phyloP scores from a whole-genome alignment of 2,113 vertebrate species.

The Ammodytes marinus region DNA sequence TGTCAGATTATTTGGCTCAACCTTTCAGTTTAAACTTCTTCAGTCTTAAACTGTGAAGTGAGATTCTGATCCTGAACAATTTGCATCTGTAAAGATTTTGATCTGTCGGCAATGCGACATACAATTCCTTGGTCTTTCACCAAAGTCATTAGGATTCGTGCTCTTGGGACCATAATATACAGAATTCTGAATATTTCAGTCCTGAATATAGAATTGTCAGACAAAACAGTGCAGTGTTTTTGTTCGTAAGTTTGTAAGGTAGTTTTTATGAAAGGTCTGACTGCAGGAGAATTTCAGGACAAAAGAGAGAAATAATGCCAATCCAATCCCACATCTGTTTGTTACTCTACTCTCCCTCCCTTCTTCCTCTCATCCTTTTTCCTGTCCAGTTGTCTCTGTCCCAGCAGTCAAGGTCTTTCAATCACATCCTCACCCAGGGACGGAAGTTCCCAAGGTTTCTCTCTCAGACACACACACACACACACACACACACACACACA shows the following conservation, averaged over 20 bases:
- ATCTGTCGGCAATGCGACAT: background rate
- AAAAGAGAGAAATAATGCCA: background rate
- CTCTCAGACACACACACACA: conserved; percentile 13
- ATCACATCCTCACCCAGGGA: conserved; percentile 47
- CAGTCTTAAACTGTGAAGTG: background rate
- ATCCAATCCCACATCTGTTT: conserved; percentile 1
- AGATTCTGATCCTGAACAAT: background rate
- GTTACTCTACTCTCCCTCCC: background rate
- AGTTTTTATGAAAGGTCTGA: background rate
- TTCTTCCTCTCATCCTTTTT: conserved; percentile 24
- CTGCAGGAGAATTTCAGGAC: background rate
- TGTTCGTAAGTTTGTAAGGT: no score
- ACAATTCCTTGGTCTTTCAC: background rate
- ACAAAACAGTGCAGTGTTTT: no score
- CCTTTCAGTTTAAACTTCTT: background rate
- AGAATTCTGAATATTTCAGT: no score
- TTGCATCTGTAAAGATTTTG: background rate
- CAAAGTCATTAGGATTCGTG: background rate
- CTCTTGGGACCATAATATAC: background rate
- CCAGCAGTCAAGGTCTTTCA: conserved; percentile 30
- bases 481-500: conserved; percentile 1
- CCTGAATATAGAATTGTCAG: no score
- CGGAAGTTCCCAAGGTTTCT: conserved; percentile 58
- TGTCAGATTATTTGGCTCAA: background rate
- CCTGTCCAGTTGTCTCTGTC: conserved; percentile 34